Evolutionary conservation across 2,888 invertebrate genomes (phyloP), one percentile per base, ranked within the genome.

Genomic region (Drosophila lacicola): DNA sequence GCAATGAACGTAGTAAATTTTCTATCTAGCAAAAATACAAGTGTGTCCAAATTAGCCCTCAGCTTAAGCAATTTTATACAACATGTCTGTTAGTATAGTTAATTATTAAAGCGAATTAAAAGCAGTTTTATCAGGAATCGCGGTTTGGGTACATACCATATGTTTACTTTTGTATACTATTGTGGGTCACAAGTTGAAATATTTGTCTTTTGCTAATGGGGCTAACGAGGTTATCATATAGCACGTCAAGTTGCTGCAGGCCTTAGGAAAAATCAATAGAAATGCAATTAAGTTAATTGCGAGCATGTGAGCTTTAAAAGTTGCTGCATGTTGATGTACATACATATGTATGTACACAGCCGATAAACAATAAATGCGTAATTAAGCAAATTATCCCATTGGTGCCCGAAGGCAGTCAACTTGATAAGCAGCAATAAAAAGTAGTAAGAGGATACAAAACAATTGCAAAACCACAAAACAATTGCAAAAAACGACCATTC

Each of bases 251-350:
- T 46, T 49, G 56, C 21, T 19, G 45, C 41, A 17, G 49, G 50
- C 21, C 36, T 46, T 34, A 25, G 51, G 57, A 36, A 64, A 72
- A 80, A 80, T 83, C 83, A 83, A 89, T 79, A 74, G 65, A 88
- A 85, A 81, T 81, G 74, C 82, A 85, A 85, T 89, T 75, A 84
- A 73, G 60, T 75, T 84, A 84, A 85, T 84, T 79, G 70, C 74
- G 46, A 58, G 53, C 63, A 72, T 84, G 67, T 69, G 58, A 63
- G 68, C 68, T 85, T 58, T 45, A 65, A 75, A 70, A 60, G 54
- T 64, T 50, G 57, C 61, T 29, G 55, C 61, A 70, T 58, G 49
- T 14, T 41, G 5, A 50, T 41, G 36, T 8, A 51, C 25, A 44
- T 14, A 36, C 44, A 25, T 10, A 49, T n/a, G 46, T 37, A n/a